phyloP scores from a whole-genome alignment of 2,888 invertebrate species.

The Rhaphigaster nebulosa region DNA sequence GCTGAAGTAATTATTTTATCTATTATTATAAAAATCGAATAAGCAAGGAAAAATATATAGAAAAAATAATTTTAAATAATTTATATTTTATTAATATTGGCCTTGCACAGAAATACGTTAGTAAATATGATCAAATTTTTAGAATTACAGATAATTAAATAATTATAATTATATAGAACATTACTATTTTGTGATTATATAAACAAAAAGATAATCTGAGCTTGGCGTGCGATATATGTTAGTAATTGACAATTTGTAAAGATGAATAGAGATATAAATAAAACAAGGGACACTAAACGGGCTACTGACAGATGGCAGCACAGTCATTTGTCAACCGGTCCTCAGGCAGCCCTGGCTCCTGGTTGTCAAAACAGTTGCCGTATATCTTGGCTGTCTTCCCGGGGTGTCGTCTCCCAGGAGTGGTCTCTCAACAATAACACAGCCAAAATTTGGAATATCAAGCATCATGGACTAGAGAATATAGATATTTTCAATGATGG shows the following conservation, averaged over 20 bases:
- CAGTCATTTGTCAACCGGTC: slow-evolving; percentile 4
- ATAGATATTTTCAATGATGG: background rate
- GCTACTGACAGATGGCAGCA: slow-evolving; percentile 7
- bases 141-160: too few species aligned
- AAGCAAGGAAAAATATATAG: too few species aligned
- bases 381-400: slow-evolving; percentile 11
- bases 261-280: slow-evolving; percentile 41
- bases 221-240: background rate
- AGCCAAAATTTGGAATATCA: background rate
- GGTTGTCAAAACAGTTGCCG: slow-evolving; percentile 40
- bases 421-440: background rate
- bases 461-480: background rate
- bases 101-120: too few species aligned
- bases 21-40: too few species aligned
- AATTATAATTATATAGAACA: too few species aligned
- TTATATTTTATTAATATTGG: too few species aligned
- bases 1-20: too few species aligned
- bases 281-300: background rate
- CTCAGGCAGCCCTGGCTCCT: background rate
- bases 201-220: background rate
- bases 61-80: too few species aligned
- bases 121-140: too few species aligned
- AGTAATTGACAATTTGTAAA: slow-evolving; percentile 25
- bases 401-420: background rate
- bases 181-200: too few species aligned